Base-by-base conservation (phyloP, 2,888 invertebrate genomes). In the Pristionchus maxplancki region DNA sequence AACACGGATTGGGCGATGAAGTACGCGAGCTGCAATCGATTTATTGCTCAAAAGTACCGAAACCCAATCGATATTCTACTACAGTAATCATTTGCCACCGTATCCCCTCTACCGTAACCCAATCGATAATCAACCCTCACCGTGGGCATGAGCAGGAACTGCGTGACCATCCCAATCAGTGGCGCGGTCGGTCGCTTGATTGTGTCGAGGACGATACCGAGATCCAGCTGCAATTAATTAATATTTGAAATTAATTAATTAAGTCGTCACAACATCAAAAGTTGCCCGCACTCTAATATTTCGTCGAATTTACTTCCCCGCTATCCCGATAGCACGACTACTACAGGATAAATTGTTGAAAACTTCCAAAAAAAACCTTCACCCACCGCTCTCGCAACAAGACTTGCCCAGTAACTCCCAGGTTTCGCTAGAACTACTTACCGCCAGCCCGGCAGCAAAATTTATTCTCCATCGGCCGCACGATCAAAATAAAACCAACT, bases 131-230 rank as follows among this genome's bases (percentile, higher is more conserved):
- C 44, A n/a, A n/a, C 8, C 34, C 58, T 78, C 13, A 96, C 96
- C 95, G 96, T 84, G 13, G 96, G 96, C 96, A 96, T 96, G 87
- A 95, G 93, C 13, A 95, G 88, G 92, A 96, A 96, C 92, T 96
- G 96, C 48, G 95, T 95, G 74, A 95, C 91, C 89, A 96, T 95
- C 0, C 96, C 96, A 37, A 96, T 95, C 5, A 94, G 91, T 0
- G 96, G 96, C 17, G 95, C 96, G 0, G 95, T 93, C 0, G 96
- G 96, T 89, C 93, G 95, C 91, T 93, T 95, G 11, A 96, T 89
- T 0, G 95, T 95, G 81, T 94, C 88, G 40, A 90, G 53, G 9
- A 95, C 94, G 13, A 94, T 90, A 28, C 90, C 88, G 84, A 94
- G 89, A 87, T 94, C 93, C 34, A 94, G 89, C 93, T 94, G 89